Evolutionary conservation across 1,140 invertebrate species (phyloP).

Genomic region (Musca domestica): DNA sequence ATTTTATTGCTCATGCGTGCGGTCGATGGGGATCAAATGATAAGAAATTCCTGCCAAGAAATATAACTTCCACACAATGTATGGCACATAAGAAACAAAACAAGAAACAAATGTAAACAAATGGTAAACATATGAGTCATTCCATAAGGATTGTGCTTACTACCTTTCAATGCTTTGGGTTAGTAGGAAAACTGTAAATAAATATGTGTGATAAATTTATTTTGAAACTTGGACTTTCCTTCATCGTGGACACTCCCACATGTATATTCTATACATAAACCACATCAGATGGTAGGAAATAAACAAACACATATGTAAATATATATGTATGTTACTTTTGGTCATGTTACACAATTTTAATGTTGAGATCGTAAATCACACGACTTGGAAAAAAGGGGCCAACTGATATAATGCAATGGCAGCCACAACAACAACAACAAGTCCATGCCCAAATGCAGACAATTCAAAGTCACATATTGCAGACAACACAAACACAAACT

Average conservation of each 20-base stretch:
- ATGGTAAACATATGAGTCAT: neutral
- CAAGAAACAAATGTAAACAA: neutral
- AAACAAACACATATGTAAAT: too few species aligned
- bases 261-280: too few species aligned
- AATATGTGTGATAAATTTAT: slow-evolving; percentile 18
- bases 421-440: too few species aligned
- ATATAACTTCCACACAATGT: too few species aligned
- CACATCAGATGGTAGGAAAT: too few species aligned
- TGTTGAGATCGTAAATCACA: slow-evolving; percentile 52
- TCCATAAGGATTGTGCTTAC: neutral
- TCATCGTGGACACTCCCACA: too few species aligned
- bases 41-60: neutral
- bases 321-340: neutral
- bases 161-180: too few species aligned
- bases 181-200: too few species aligned
- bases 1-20: slow-evolving; percentile 54
- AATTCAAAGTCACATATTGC: too few species aligned
- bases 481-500: too few species aligned
- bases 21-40: slow-evolving; percentile 41
- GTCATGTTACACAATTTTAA: slow-evolving; percentile 47
- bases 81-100: too few species aligned
- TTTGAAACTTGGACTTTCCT: neutral
- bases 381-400: slow-evolving; percentile 8
- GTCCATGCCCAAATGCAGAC: too few species aligned
- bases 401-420: neutral